Percentiles rank a stretch among this genome's conserved stretches.
Conservation (phyloP, 2,113 vertebrate species). For the Thunnus maccoyii region DNA sequence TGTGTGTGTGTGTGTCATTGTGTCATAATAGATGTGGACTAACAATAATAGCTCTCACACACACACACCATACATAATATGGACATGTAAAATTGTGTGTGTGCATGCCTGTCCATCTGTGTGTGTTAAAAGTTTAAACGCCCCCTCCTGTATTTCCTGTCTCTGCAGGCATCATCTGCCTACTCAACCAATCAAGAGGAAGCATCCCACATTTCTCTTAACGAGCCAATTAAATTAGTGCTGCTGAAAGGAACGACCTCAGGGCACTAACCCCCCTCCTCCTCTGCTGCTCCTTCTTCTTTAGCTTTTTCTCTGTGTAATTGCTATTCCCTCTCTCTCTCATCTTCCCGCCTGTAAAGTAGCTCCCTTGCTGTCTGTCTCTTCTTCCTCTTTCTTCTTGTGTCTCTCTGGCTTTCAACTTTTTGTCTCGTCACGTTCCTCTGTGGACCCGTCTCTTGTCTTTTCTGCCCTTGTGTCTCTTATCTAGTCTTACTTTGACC, state of each 20-base stretch:
- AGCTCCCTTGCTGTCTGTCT: background rate
- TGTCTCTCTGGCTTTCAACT: background rate
- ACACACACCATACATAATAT: background rate
- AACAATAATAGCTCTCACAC: background rate
- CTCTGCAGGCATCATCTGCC: constrained; percentile 62
- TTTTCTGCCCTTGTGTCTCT: background rate
- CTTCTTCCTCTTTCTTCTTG: background rate
- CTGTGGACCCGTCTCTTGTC: background rate
- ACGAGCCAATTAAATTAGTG: constrained; percentile 78
- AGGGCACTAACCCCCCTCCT: constrained; percentile 20
- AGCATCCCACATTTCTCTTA: constrained; percentile 67
- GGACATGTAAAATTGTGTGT: constrained; percentile 3
- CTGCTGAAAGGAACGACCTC: constrained; percentile 65
- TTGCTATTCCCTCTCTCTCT: background rate
- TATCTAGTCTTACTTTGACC: constrained; percentile 3
- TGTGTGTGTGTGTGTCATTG: background rate
- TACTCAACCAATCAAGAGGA: constrained; percentile 76
- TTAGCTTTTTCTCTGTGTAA: constrained; percentile 21
- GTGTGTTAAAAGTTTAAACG: constrained; percentile 42
- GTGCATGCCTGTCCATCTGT: background rate
- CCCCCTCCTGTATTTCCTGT: constrained; percentile 44
- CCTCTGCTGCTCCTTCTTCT: background rate
- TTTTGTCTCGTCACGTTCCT: background rate
- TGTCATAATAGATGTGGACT: background rate
- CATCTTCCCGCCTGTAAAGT: constrained; percentile 10